Base-by-base conservation (phyloP, 2,113 vertebrate species). In the Cercocebus atys region DNA sequence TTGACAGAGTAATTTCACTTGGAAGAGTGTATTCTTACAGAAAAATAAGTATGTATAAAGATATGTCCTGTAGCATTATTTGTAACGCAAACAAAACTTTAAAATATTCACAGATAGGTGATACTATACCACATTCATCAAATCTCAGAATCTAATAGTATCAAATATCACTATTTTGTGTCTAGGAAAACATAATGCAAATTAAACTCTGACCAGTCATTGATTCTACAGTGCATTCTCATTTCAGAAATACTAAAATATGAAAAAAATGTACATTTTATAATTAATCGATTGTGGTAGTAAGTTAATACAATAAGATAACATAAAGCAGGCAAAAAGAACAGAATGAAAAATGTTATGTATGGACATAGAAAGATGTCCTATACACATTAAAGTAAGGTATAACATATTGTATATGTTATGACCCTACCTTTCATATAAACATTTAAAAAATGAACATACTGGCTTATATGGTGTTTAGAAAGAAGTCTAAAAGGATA, bases 161-260 rank as follows among this genome's bases (percentile, higher is more conserved):
- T 81, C 52, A 80, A 68, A 50, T 5, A 43, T 3, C 18, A n/a
- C 38, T 17, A 59, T 61, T 87, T 80, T 80, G 68, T 35, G 45
- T 59, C 16, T 38, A 80, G 90, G 30, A 79, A 70, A 96, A 88
- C 88, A 66, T 3, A 91, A 6, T 52, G 8, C 61, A 66, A 55
- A 73, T 73, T 88, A 68, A 93, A 84, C 18, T 84, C 59, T 57
- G 23, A 59, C 2, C 80, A 45, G 38, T 10, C 16, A 88, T 0
- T 43, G 38, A 68, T 43, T 79, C 52, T 52, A 55, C 52, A 85
- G 76, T 55, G 66, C 18, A 92, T 10, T 20, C 12, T 20, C 30
- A 76, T 88, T 76, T 92, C 57, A 68, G 52, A 96, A 89, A 89
- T 89, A 55, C 68, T 66, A 85, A 88, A 85, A 61, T 81, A 80